Percentiles rank a stretch among this genome's conserved stretches.
Conservation (phyloP, 2,113 vertebrate species). For the Carollia perspicillata region DNA sequence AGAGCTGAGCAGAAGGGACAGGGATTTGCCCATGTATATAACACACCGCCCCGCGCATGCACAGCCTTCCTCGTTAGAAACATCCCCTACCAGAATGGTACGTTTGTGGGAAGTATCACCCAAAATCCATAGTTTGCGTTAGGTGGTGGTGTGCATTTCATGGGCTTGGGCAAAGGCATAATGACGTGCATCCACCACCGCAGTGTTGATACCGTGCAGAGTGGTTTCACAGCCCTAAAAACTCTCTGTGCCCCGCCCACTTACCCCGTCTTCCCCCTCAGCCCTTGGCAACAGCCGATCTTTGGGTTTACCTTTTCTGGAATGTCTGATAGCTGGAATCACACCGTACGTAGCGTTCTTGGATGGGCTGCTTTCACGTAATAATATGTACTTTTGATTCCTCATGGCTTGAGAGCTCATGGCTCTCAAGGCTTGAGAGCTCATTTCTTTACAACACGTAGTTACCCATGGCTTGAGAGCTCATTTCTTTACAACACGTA, state of each 20-base stretch:
- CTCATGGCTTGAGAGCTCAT: no score
- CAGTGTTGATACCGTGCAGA: not conserved
- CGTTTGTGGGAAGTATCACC: not conserved
- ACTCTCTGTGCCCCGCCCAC: not conserved
- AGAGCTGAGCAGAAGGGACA: not conserved
- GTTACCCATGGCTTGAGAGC: not conserved
- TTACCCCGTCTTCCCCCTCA: not conserved
- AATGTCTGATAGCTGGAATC: not conserved
- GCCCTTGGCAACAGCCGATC: not conserved
- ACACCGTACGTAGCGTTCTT: not conserved
- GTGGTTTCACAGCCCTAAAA: not conserved
- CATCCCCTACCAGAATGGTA: not conserved
- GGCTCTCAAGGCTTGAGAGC: not conserved
- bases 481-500: not conserved
- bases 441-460: not conserved
- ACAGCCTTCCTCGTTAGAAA: not conserved
- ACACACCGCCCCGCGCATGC: not conserved
- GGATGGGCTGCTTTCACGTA: not conserved
- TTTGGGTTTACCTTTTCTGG: not conserved
- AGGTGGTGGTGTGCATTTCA: not conserved
- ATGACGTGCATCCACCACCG: not conserved
- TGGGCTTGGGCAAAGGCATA: not conserved
- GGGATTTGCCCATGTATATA: not conserved
- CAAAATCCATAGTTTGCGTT: not conserved
- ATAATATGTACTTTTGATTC: not conserved